phyloP scores from a whole-genome alignment of 2,888 invertebrate species.

The Amphipoea oculea region DNA sequence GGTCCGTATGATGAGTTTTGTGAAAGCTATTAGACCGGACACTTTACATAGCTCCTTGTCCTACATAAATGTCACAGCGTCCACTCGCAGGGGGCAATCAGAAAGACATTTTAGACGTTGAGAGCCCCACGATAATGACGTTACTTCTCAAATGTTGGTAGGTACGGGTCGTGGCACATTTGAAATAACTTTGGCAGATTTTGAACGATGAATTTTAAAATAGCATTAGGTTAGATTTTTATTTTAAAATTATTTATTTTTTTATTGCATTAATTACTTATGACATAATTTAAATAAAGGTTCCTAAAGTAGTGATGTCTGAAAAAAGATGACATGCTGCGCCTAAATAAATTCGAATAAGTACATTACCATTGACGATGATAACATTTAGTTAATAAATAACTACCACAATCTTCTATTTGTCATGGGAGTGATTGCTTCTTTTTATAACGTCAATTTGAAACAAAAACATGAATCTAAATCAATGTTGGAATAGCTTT shows the following conservation, averaged over 20 bases:
- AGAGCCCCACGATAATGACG: conserved; percentile 61
- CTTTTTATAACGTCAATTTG: neutral
- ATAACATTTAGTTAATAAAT: neutral
- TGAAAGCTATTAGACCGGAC: conserved; percentile 68
- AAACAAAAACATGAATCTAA: neutral
- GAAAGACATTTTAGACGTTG: conserved; percentile 71
- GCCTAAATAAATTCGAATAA: neutral
- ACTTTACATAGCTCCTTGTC: conserved; percentile 66
- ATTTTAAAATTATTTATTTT: neutral
- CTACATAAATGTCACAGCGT: conserved; percentile 69
- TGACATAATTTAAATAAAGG: neutral
- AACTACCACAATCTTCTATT: neutral
- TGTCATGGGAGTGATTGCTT: neutral
- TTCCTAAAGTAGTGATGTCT: neutral
- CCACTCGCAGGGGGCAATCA: conserved; percentile 71
- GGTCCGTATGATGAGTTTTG: conserved; percentile 64
- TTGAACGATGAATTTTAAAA: neutral
- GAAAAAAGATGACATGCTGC: neutral
- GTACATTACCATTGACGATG: neutral
- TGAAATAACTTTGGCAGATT: conserved; percentile 32
- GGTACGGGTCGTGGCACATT: conserved; percentile 36
- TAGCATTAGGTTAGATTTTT: neutral
- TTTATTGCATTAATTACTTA: neutral
- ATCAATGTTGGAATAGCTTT: neutral
- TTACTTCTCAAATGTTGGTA: conserved; percentile 41